Evolutionary conservation across 2,888 invertebrate genomes (phyloP), one percentile per base, ranked within the genome.

Genomic region (Argyra leucocephala): DNA sequence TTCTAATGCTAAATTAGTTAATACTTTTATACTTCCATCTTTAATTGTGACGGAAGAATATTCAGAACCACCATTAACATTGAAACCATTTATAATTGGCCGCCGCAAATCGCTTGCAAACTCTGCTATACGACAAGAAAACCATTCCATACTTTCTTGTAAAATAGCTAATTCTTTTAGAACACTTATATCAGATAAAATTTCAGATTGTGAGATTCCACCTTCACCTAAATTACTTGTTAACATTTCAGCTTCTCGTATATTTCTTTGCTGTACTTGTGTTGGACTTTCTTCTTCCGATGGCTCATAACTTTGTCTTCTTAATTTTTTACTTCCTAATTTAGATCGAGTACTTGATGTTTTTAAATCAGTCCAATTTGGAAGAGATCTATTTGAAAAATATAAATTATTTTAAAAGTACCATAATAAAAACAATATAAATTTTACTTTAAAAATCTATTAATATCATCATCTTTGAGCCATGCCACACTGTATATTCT

Each of bases 401-500:
- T 37, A 48, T 10, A 21, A 63, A 22, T 22, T 61, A 58, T 18
- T 58, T 63, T 5, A 58, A 21, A 36, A 63, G 64, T 64, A 63
- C 21, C 61, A 37, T n/a, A 37, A 66, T 31, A 24, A 64, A 63
- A 26, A 64, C 23, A 0, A 36, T 23, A 31, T 36, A 31, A 36
- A 57, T 15, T 18, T 57, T 83, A 87, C 87, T 92, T 93, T 72
- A 97, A 85, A 80, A 96, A 93, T 64, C 96, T 82, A 75, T 90
- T 93, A 68, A 97, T 96, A 76, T 97, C 96, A 73, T 94, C 94
- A 79, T 97, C 96, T 71, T 93, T 92, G 1, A 96, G 84, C 96
- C 96, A 93, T 15, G 88, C 86, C 1, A 91, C 90, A 73, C 90
- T 91, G 71, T 91, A 89, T 66, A 93, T 88, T 67, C 88, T 81